Conservation (phyloP, 2,888 invertebrate genomes). For the Pandemis corylana region DNA sequence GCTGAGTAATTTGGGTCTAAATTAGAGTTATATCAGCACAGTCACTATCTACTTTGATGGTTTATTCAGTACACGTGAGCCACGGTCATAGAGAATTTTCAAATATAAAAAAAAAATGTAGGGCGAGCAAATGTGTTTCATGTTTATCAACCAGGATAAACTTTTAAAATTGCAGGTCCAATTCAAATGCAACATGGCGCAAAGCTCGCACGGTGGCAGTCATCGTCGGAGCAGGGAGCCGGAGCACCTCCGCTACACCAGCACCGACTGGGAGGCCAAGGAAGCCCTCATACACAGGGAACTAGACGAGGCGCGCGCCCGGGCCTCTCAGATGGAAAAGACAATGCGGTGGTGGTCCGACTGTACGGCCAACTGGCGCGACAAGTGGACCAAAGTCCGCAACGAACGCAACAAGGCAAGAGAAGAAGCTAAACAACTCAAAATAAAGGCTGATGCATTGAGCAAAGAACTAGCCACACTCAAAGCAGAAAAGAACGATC, state of each 20-base stretch:
- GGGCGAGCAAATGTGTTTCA: too few relatives aligned
- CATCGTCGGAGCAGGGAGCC: slow-evolving; percentile 86
- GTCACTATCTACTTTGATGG: too few relatives aligned
- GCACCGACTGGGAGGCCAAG: slow-evolving; percentile 92
- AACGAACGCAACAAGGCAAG: slow-evolving; percentile 97
- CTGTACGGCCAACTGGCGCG: slow-evolving; percentile 97
- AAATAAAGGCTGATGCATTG: slow-evolving; percentile 91
- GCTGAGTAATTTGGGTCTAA: too few relatives aligned
- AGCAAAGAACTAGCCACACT: slow-evolving; percentile 90
- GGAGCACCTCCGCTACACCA: slow-evolving; percentile 87
- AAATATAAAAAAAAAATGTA: too few relatives aligned
- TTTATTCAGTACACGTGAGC: too few relatives aligned
- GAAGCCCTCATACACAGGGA: slow-evolving; percentile 90
- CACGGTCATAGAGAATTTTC: too few relatives aligned
- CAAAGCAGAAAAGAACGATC: slow-evolving; percentile 91
- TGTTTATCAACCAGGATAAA: background rate
- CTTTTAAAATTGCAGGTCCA: slow-evolving; percentile 49
- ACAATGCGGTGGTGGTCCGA: slow-evolving; percentile 99
- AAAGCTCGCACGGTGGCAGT: slow-evolving; percentile 89
- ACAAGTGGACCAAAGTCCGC: slow-evolving; percentile 95
- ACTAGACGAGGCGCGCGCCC: slow-evolving; percentile 96
- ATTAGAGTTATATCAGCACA: too few relatives aligned
- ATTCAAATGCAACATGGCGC: slow-evolving; percentile 77
- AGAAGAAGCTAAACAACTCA: slow-evolving; percentile 93
- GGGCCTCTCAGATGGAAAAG: slow-evolving; percentile 98